Base-by-base conservation (phyloP, 2,113 vertebrate genomes). In the Lanius ludovicianus region DNA sequence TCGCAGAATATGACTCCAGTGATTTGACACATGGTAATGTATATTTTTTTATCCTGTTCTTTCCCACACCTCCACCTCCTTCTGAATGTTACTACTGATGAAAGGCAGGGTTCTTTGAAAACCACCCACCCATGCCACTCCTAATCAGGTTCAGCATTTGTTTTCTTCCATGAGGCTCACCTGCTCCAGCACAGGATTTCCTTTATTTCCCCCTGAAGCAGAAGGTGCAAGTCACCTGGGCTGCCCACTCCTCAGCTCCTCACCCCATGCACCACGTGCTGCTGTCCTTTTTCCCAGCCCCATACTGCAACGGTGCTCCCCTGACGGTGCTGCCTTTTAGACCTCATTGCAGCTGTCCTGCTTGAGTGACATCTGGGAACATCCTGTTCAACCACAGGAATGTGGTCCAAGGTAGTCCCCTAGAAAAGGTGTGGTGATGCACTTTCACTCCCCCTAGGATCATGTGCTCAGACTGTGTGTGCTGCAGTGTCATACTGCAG, bases 11-110 rank as follows among this genome's bases (percentile, higher is more conserved):
- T n/a, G 91, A 98, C 55, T 88, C 97, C 96, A 99, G 99, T 97
- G 84, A 91, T 93, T 96, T 99, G 79, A 99, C 98, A 39, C 98
- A 99, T 46, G 99, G 99, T 99, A 97, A 98, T 63, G 42, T 28
- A 78, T 41, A 23, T 1, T 22, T 86, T 63, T 33, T 9, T 70
- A 76, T 93, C 49, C 31, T 42, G 7, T 57, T 79, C 77, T 87
- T 88, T 87, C 67, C 22, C 57, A 92, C 87, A 84, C 77, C 77
- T 94, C 85, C 44, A 53, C 49, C 64, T 90, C 59, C 74, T 80
- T 68, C 80, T 92, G 60, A 60, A 53, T 83, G 47, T 82, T 75
- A 30, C 41, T 83, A 33, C 75, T 93, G 67, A 74, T 85, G 55
- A 87, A 78, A 93, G 33, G 52, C 22, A 50, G 70, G 6, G 50